Conservation (phyloP, 2,797 vertebrate species). For the Poecilia wingei region DNA sequence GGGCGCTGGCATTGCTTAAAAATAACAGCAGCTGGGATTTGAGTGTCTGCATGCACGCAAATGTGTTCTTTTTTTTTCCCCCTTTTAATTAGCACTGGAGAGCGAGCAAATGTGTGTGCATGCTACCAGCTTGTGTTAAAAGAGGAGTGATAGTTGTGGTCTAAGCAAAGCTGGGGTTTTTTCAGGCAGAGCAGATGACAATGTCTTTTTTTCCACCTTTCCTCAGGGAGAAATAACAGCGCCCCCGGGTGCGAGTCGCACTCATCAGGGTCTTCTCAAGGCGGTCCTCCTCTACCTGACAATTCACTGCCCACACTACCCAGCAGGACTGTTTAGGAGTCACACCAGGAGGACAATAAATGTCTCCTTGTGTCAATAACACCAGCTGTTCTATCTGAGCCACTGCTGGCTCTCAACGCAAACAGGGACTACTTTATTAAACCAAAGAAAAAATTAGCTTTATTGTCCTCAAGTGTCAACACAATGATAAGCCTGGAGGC, state of each 20-base stretch:
- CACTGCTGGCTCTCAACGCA: neutral
- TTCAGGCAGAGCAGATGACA: neutral
- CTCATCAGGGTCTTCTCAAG: slow-evolving; percentile 49
- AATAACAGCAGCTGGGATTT: slow-evolving; percentile 27
- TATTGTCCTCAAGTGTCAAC: neutral
- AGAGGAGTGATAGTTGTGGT: neutral
- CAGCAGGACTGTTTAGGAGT: slow-evolving; percentile 49
- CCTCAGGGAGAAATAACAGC: slow-evolving; percentile 9
- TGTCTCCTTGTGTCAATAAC: slow-evolving; percentile 51
- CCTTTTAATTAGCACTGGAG: slow-evolving; percentile 16
- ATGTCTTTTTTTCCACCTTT: neutral
- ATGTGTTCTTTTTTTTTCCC: neutral
- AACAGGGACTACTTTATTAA: slow-evolving; percentile 9
- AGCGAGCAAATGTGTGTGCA: slow-evolving; percentile 35
- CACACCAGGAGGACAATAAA: slow-evolving; percentile 41
- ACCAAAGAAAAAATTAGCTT: slow-evolving; percentile 1
- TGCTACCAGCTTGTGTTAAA: slow-evolving; percentile 8
- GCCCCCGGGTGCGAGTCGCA: neutral
- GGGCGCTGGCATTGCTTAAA: slow-evolving; percentile 9
- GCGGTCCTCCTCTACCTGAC: slow-evolving; percentile 41
- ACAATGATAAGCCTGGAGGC: neutral
- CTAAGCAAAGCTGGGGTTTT: neutral
- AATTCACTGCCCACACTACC: slow-evolving; percentile 28
- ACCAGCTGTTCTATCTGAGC: slow-evolving; percentile 23
- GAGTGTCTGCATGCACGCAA: neutral